Evolutionary conservation across 2,797 vertebrate genomes (phyloP), one percentile per base, ranked within the genome.

Genomic region (Darevskia nairensis): DNA sequence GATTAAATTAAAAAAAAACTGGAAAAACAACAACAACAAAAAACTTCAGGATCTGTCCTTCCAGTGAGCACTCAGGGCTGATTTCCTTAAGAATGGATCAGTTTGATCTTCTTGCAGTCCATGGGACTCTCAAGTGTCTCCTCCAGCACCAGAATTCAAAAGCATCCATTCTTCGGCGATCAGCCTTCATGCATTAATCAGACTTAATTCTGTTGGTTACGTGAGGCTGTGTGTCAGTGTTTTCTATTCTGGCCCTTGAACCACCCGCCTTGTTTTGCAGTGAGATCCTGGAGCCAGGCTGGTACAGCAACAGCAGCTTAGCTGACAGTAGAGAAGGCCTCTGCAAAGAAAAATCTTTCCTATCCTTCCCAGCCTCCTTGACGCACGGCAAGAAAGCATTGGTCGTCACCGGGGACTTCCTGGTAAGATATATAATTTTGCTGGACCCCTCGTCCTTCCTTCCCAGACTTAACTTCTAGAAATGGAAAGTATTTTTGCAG

Each of bases 361-460:
- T 81, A 68, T 89, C 89, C 74, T 0, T 0, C 39, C 75, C 50
- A 0, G 85, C 61, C 17, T 11, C 83, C 64, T 80, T 10, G 0
- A 0, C 1, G 0, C 84, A 89, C 2, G 79, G 55, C 64, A 94
- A 92, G 59, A 92, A 88, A 90, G 97, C 96, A 23, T 87, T 97
- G 78, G 85, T 97, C 89, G 55, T 97, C 86, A 96, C 81, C 0
- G 97, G 97, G 15, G 95, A 96, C 8, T 96, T 97, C 82, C 91
- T 97, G 95, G 97, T 97, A 91, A 95, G 95, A 86, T 44, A 75
- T 41, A 17, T 3, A 44, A 9, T 44, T 35, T 59, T 41, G 59
- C 25, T 46, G 81, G 0, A 8, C 39, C 9, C 68, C 32, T 61
- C 86, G 2, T 17, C 82, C 27, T 78, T 80, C 79, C 85, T 69